Percentiles rank a stretch among this genome's conserved stretches.
phyloP scores from a whole-genome alignment of 2,797 vertebrate genomes.

The Picus viridis region DNA sequence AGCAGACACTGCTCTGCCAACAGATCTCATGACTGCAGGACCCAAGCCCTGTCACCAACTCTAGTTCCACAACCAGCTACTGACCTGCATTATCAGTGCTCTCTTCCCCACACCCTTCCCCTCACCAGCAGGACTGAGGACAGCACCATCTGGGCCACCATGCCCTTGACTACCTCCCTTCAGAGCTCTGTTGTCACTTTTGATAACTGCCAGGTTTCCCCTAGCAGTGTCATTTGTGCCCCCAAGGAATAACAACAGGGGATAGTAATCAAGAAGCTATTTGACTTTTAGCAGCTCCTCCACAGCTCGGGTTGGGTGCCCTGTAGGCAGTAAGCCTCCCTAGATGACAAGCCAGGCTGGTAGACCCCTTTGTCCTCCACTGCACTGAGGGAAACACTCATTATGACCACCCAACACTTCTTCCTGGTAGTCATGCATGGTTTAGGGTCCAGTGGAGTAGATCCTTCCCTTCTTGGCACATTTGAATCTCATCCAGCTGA shows the following conservation, averaged over 20 bases:
- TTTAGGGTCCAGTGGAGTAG: background rate
- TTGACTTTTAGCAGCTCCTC: background rate
- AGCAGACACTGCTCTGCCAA: background rate
- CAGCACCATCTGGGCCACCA: background rate
- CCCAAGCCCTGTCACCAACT: background rate
- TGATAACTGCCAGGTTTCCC: background rate
- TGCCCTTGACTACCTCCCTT: background rate
- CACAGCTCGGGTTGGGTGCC: background rate
- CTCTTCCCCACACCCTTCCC: background rate
- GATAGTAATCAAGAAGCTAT: background rate
- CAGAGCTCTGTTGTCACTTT: background rate
- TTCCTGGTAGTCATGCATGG: background rate
- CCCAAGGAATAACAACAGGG: background rate
- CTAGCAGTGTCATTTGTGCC: background rate
- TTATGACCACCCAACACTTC: background rate
- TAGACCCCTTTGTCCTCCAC: background rate
- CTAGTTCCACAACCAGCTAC: too few species aligned
- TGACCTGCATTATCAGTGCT: background rate
- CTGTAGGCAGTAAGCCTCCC: background rate
- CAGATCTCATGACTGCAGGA: background rate
- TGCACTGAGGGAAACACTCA: background rate
- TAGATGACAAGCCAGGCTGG: background rate
- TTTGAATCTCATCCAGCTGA: too few species aligned
- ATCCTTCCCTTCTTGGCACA: background rate
- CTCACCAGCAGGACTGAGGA: background rate